A percentile compares a stretch with the other conserved stretches of the same genome.
phyloP scores from a whole-genome alignment of 2,113 vertebrate genomes.

The Pterophyllum scalare region DNA sequence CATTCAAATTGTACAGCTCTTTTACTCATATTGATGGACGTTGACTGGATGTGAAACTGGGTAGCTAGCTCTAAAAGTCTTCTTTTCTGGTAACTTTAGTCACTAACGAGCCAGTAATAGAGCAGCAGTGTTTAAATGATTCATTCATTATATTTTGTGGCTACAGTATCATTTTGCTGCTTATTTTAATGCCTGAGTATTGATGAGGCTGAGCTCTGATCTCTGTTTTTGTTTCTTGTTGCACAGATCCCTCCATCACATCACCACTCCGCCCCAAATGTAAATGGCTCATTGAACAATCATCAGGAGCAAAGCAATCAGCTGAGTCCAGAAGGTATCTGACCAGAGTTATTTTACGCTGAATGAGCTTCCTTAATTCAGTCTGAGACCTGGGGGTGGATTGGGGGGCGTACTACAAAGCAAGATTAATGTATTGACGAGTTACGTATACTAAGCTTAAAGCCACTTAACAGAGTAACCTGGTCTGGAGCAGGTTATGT shows the following conservation, averaged over 20 bases:
- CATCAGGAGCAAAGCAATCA: constrained; percentile 81
- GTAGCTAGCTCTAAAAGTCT: neutral
- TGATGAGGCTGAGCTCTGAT: neutral
- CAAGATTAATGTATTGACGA: too few species aligned
- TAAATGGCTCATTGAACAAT: constrained; percentile 81
- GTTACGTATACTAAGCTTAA: too few species aligned
- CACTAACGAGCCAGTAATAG: neutral
- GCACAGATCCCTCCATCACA: constrained; percentile 82
- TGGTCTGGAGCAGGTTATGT: too few species aligned
- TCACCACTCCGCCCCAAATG: constrained; percentile 84
- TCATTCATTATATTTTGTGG: neutral
- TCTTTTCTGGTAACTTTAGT: neutral
- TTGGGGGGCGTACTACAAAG: too few species aligned
- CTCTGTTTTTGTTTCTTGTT: constrained; percentile 28
- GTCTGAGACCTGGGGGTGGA: neutral
- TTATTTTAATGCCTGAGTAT: neutral
- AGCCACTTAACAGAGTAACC: too few species aligned
- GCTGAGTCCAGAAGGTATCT: constrained; percentile 90
- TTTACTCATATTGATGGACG: neutral
- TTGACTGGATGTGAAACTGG: neutral
- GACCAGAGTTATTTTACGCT: constrained; percentile 16
- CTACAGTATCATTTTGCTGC: constrained; percentile 15
- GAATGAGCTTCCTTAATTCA: constrained; percentile 6
- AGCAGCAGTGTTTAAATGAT: neutral
- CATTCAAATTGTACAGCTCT: neutral